These are phyloP conservation scores for Ctenochaetus hawaiiensis DNA, from an alignment of 2,797 vertebrate genomes.

Conservation along the genomic window DNA sequence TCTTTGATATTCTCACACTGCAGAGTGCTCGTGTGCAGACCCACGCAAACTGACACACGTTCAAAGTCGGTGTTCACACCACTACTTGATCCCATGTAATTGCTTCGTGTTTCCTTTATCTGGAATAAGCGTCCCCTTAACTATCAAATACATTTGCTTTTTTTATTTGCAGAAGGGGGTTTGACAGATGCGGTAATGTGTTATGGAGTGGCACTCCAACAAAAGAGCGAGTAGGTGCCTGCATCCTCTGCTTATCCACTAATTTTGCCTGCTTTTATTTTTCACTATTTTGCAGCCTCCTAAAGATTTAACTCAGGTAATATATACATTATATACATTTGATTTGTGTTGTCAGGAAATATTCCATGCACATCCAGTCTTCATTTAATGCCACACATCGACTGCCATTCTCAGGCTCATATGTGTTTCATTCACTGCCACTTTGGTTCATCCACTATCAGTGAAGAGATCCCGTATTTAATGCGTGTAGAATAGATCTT, in stretches of 20 bases:
- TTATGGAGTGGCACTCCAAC: slow-evolving; percentile 41
- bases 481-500: slow-evolving; percentile 67
- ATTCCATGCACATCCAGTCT: not conserved
- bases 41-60: slow-evolving; percentile 70
- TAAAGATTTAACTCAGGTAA: not conserved
- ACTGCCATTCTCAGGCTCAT: slow-evolving; percentile 42
- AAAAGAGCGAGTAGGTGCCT: slow-evolving; percentile 28
- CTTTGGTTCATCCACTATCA: slow-evolving; percentile 63
- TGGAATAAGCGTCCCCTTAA: slow-evolving; percentile 44
- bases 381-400: slow-evolving; percentile 31
- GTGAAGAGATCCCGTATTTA: slow-evolving; percentile 65
- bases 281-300: slow-evolving; percentile 3
- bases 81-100: slow-evolving; percentile 67
- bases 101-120: slow-evolving; percentile 57
- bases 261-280: slow-evolving; percentile 7
- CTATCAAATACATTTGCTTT: slow-evolving; percentile 57
- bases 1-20: slow-evolving; percentile 79
- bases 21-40: slow-evolving; percentile 57
- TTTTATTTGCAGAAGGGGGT: slow-evolving; percentile 44
- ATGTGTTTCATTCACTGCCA: slow-evolving; percentile 61
- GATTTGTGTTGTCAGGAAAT: slow-evolving; percentile 26
- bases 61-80: slow-evolving; percentile 68
- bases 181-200: slow-evolving; percentile 41
- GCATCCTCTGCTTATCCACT: slow-evolving; percentile 34
- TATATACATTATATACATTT: not conserved